These are phyloP conservation scores for Sigmodon hispidus DNA, from an alignment of 2,113 vertebrate genomes.

Conservation along the genomic window DNA sequence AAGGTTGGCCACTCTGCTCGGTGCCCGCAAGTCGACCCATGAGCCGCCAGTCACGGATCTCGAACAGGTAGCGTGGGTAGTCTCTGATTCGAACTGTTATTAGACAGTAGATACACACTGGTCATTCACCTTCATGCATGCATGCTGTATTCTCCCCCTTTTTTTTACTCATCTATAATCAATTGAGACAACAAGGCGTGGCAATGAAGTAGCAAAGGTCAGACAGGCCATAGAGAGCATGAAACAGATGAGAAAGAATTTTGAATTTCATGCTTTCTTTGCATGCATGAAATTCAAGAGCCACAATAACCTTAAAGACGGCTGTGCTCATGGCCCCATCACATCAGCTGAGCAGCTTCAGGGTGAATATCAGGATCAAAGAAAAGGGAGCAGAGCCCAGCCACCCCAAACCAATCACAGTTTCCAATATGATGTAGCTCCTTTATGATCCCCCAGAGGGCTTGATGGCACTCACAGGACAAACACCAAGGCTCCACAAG, in stretches of 20 bases:
- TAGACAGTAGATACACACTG: neutral
- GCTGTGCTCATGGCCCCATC: neutral
- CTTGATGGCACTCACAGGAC: neutral
- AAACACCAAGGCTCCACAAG: neutral
- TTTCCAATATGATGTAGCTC: constrained; percentile 41
- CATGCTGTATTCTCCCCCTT: neutral
- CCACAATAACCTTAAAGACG: neutral
- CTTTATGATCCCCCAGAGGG: constrained; percentile 37
- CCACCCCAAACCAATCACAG: neutral
- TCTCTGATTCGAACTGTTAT: constrained; percentile 93
- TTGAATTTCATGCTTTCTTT: too few species aligned
- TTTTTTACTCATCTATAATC: constrained; percentile 15
- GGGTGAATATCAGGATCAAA: constrained; percentile 60
- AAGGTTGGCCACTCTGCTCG: constrained; percentile 93
- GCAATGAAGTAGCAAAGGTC: constrained; percentile 2
- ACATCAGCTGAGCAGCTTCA: constrained; percentile 44
- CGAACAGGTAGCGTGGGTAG: constrained; percentile 97
- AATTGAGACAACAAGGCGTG: constrained; percentile 17
- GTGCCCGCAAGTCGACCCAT: constrained; percentile 93
- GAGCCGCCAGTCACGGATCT: constrained; percentile 96
- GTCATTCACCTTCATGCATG: neutral
- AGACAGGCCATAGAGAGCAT: neutral
- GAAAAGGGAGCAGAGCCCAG: neutral
- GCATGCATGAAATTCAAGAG: constrained; percentile 33
- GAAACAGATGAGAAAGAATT: neutral